Conservation (phyloP, 2,113 vertebrate species). For the Periophthalmodon schlosseri region DNA sequence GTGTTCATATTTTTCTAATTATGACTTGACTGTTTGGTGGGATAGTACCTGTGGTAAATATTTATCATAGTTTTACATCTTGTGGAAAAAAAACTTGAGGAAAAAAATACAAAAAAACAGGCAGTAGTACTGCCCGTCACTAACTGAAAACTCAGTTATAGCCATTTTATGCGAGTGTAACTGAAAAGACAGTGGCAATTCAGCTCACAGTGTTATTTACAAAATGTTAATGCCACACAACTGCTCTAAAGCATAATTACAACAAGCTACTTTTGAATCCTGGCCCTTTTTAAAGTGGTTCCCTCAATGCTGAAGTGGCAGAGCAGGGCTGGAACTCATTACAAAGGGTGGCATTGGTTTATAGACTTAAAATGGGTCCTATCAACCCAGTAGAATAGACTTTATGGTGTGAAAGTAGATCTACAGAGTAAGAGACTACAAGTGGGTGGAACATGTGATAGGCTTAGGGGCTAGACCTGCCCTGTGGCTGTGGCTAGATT, state of each 20-base stretch:
- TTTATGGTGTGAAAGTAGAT: neutral
- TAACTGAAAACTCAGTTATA: neutral
- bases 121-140: no score
- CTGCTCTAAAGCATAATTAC: neutral
- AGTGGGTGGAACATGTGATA: no score
- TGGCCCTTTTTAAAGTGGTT: neutral
- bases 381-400: slow-evolving; percentile 23
- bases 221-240: neutral
- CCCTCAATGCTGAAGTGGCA: neutral
- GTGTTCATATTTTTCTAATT: no score
- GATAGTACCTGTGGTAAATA: no score
- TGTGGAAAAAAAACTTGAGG: no score
- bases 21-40: no score
- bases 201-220: neutral
- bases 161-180: neutral
- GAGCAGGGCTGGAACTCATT: slow-evolving; percentile 26
- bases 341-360: slow-evolving; percentile 24
- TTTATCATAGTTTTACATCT: no score
- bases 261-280: neutral
- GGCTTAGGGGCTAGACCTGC: neutral
- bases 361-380: slow-evolving; percentile 33
- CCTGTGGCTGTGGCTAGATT: slow-evolving; percentile 41
- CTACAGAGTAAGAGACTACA: neutral
- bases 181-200: neutral
- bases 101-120: no score